Evolutionary conservation across 2,797 vertebrate genomes (phyloP).

Genomic region (Anabacerthia variegaticeps): DNA sequence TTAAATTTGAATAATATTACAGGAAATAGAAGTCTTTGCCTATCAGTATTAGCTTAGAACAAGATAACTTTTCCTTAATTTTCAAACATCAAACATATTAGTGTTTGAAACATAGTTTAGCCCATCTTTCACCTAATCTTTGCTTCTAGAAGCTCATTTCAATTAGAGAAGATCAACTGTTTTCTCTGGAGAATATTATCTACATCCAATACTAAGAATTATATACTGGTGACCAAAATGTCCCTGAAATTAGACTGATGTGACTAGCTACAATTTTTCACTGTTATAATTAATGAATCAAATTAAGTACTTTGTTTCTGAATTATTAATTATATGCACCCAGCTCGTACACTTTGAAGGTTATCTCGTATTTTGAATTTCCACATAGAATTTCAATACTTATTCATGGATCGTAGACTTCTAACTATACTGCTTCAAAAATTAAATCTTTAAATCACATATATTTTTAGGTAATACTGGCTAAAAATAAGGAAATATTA

Average conservation of each 20-base stretch:
- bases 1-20: not conserved
- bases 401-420: not conserved
- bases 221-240: not conserved
- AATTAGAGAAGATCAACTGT: not conserved
- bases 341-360: not conserved
- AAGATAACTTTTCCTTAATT: not conserved
- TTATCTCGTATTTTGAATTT: not conserved
- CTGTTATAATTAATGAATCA: conserved; percentile 11
- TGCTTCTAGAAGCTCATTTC: not conserved
- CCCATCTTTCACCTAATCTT: not conserved
- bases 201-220: not conserved
- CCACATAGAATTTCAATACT: not conserved
- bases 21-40: not conserved
- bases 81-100: not conserved
- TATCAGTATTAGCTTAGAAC: not conserved
- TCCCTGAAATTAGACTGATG: not conserved
- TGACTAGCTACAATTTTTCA: not conserved
- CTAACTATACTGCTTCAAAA: not conserved
- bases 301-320: conserved; percentile 1
- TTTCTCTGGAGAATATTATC: conserved; percentile 20
- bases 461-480: not conserved
- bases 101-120: not conserved
- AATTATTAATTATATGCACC: not conserved
- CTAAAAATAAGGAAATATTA: not conserved
- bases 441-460: not conserved